A percentile compares a stretch with the other conserved stretches of the same genome.
phyloP scores from a whole-genome alignment of 1,140 invertebrate species.

The Aphidius ervi region DNA sequence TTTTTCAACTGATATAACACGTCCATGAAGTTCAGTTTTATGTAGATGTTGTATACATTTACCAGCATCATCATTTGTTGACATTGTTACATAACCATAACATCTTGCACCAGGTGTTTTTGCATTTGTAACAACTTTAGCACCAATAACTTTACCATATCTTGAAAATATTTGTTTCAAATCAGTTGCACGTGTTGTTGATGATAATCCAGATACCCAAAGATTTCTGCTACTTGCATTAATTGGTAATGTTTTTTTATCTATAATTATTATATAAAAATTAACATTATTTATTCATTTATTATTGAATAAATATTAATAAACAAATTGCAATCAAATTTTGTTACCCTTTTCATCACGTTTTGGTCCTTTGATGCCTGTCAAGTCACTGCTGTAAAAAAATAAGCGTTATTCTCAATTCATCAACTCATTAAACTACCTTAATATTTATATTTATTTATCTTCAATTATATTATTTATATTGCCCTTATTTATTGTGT shows the following conservation, averaged over 20 bases:
- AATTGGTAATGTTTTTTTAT: slow-evolving; percentile 43
- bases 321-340: slow-evolving; percentile 9
- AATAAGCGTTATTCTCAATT: slow-evolving; percentile 19
- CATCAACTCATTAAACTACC: background rate
- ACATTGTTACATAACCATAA: slow-evolving; percentile 94
- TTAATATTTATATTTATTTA: too few species aligned
- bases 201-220: slow-evolving; percentile 89
- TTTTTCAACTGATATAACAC: slow-evolving; percentile 90
- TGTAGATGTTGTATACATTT: slow-evolving; percentile 87
- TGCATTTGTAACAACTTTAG: slow-evolving; percentile 95
- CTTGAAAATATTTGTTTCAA: slow-evolving; percentile 87
- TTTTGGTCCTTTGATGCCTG: slow-evolving; percentile 42
- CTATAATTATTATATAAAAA: slow-evolving; percentile 30
- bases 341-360: slow-evolving; percentile 47
- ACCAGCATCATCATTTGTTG: slow-evolving; percentile 78
- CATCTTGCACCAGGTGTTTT: slow-evolving; percentile 84
- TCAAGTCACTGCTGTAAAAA: slow-evolving; percentile 44
- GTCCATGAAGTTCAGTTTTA: slow-evolving; percentile 85
- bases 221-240: slow-evolving; percentile 67
- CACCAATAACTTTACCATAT: slow-evolving; percentile 91
- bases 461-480: too few species aligned
- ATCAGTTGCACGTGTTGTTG: slow-evolving; percentile 84
- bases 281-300: background rate
- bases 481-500: too few species aligned
- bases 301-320: background rate